Percentiles rank a stretch among this genome's conserved stretches.
Conservation (phyloP, 2,888 invertebrate species). For the Chloroclysta siterata region DNA sequence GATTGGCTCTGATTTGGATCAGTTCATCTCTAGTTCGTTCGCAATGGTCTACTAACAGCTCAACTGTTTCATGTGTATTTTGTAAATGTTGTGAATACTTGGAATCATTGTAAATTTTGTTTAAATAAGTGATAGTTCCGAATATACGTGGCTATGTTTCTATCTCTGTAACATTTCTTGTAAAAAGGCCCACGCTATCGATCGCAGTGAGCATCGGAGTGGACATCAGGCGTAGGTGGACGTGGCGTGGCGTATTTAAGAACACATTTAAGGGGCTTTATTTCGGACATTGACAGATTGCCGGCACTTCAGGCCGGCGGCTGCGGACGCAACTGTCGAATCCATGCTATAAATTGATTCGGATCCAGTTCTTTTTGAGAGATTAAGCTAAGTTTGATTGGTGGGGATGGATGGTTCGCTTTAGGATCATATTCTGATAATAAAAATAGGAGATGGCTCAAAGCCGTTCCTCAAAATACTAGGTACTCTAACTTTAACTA, state of each 20-base stretch:
- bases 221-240: constrained; percentile 58
- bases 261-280: constrained; percentile 76
- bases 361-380: constrained; percentile 38
- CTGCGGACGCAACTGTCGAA: constrained; percentile 56
- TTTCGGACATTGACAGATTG: constrained; percentile 75
- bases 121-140: too few relatives aligned
- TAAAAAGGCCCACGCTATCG: constrained; percentile 58
- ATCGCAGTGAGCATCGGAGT: constrained; percentile 57
- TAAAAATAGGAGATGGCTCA: background rate
- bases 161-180: constrained; percentile 8
- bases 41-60: too few relatives aligned
- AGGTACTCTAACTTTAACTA: too few relatives aligned
- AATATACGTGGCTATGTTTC: too few relatives aligned
- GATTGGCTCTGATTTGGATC: too few relatives aligned
- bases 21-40: too few relatives aligned
- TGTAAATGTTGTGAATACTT: too few relatives aligned
- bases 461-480: too few relatives aligned
- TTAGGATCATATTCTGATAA: constrained; percentile 7
- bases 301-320: constrained; percentile 58
- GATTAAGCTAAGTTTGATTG: constrained; percentile 39
- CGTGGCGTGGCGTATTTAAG: constrained; percentile 65
- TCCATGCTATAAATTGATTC: constrained; percentile 65
- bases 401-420: constrained; percentile 10
- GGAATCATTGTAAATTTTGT: too few relatives aligned
- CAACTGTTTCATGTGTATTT: too few relatives aligned